These are phyloP conservation scores for Bombus waltoni DNA, from an alignment of 1,140 invertebrate species.

Conservation along the genomic window DNA sequence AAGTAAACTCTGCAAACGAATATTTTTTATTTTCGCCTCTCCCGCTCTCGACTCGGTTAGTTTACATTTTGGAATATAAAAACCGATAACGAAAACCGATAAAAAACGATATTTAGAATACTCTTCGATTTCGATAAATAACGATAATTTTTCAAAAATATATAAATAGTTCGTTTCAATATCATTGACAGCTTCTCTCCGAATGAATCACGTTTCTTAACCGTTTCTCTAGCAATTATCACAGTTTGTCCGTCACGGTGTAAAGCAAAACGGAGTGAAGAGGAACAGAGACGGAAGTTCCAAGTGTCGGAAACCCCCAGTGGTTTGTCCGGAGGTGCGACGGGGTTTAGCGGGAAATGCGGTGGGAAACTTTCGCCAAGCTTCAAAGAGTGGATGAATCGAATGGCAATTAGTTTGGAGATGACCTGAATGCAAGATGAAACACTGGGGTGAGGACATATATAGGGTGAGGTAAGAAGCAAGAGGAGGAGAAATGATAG, in stretches of 20 bases:
- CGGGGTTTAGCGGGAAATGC: conserved; percentile 41
- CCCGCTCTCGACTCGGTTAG: no score
- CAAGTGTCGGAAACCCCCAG: conserved; percentile 40
- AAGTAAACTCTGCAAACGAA: no score
- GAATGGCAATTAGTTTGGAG: conserved; percentile 54
- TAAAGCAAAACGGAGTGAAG: background rate
- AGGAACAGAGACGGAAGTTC: conserved; percentile 15
- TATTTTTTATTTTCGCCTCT: no score
- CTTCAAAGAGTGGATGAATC: conserved; percentile 47
- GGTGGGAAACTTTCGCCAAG: conserved; percentile 39
- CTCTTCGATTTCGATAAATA: background rate
- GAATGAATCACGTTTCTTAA: background rate
- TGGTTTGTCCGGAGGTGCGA: conserved; percentile 34
- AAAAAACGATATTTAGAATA: background rate
- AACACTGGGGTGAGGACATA: no score
- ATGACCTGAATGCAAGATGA: conserved; percentile 33
- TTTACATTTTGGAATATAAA: no score
- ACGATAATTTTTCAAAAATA: background rate
- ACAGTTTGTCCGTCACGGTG: conserved; percentile 37
- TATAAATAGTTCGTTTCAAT: background rate
- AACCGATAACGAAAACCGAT: background rate
- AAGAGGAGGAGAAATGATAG: background rate
- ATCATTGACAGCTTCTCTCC: background rate
- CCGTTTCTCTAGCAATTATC: conserved; percentile 24
- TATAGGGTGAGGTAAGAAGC: background rate